Conservation (phyloP, 2,113 vertebrate species). For the Pardalotus punctatus region DNA sequence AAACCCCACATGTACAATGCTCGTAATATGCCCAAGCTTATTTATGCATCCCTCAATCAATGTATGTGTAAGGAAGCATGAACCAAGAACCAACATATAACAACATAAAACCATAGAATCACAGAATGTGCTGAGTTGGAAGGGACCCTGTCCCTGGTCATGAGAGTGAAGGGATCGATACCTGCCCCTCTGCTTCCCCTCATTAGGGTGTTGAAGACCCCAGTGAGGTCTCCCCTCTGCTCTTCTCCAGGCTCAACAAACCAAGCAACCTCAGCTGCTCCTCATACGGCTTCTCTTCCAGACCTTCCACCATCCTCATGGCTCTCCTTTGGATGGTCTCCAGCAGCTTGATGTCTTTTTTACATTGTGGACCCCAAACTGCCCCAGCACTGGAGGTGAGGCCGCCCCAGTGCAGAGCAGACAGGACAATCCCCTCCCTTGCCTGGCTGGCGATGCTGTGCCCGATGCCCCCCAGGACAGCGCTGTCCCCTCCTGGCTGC, state of each 20-base stretch:
- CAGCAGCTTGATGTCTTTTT: background rate
- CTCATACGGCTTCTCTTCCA: background rate
- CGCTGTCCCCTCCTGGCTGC: accelerated
- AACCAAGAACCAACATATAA: background rate
- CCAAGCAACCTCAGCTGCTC: background rate
- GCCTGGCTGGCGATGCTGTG: accelerated
- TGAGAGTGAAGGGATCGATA: background rate
- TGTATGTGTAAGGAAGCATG: background rate
- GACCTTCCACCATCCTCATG: no score
- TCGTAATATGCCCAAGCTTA: background rate
- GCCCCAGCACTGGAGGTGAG: background rate
- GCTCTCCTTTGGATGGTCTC: background rate
- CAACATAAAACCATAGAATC: accelerated
- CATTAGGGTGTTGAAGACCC: background rate
- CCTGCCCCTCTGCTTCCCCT: no score
- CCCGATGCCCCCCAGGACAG: background rate
- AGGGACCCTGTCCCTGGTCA: background rate
- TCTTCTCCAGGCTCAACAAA: background rate
- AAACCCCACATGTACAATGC: background rate
- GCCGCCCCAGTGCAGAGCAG: no score
- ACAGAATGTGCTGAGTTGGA: background rate
- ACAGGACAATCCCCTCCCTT: background rate
- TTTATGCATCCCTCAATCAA: background rate
- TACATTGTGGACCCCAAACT: no score
- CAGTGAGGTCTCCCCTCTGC: background rate